These are phyloP conservation scores for Drosophila niveifrons DNA, from an alignment of 2,888 invertebrate genomes.

Conservation along the genomic window DNA sequence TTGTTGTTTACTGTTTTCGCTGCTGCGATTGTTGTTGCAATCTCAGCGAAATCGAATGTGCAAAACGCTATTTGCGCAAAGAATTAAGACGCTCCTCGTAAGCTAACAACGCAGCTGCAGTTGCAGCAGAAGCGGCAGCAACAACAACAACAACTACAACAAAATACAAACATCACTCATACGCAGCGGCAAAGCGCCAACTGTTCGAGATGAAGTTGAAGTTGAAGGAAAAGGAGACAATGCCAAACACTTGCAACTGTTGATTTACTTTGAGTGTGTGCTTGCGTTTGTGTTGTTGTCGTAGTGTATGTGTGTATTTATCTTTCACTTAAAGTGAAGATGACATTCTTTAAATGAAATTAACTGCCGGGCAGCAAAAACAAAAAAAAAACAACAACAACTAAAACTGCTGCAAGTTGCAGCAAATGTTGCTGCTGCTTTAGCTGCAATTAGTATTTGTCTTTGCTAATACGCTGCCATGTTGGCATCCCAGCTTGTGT, in stretches of 20 bases:
- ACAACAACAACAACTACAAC: conserved; percentile 25
- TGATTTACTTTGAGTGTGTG: conserved; percentile 40
- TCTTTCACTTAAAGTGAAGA: conserved; percentile 85
- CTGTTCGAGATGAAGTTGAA: conserved; percentile 52
- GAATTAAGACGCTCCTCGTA: conserved; percentile 62
- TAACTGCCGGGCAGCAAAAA: conserved; percentile 76
- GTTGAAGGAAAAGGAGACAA: conserved; percentile 67
- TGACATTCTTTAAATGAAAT: conserved; percentile 85
- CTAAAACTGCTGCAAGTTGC: conserved; percentile 54
- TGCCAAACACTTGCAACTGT: conserved; percentile 64
- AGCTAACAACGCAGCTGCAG: conserved; percentile 24
- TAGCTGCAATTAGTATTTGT: conserved; percentile 82
- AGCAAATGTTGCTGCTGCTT: conserved; percentile 65
- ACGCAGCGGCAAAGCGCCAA: conserved; percentile 57
- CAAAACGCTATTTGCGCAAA: conserved; percentile 46
- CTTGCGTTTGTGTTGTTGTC: conserved; percentile 17
- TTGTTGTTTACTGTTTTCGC: conserved; percentile 15
- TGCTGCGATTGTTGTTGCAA: conserved; percentile 50
- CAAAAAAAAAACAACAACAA: conserved; percentile 13
- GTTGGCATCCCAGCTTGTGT: conserved; percentile 71
- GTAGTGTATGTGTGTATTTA: conserved; percentile 67
- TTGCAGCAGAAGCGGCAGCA: conserved; percentile 17
- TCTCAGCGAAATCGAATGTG: conserved; percentile 70
- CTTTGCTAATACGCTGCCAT: conserved; percentile 81
- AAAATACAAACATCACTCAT: conserved; percentile 67